Evolutionary conservation across 1,140 invertebrate species (phyloP), one percentile per base, ranked within the genome.

Genomic region (Metaphire vulgaris): DNA sequence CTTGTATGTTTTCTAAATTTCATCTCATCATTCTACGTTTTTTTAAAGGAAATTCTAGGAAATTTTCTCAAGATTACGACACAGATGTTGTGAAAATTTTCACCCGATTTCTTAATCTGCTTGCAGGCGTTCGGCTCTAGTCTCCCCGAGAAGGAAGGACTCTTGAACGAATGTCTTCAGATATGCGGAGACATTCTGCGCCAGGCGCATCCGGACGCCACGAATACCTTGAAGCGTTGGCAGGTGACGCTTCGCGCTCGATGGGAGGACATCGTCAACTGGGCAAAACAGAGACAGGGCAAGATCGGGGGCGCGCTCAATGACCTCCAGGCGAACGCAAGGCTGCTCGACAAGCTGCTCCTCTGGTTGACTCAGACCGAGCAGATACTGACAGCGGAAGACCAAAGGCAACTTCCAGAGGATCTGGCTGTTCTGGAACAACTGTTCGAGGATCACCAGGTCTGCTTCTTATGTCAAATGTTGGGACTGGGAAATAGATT

Each of bases 201-300:
- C 34, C 94, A 96, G 83, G 93, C 94, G 69, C 96, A 98, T 88
- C 95, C 95, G 0, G 96, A 98, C 86, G 94, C 93, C 30, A 91
- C 94, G 15, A 90, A 91, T 33, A 94, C 97, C n/a, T 95, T 99
- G 82, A 96, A 97, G 85, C 95, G 98, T 84, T 98, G 96, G 95
- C 93, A 98, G 69, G 95, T 94, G 0, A 96, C 98, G 73, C 96
- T 98, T 74, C 92, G 97, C 81, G 92, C 94, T n/a, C 88, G 96
- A 79, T 98, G 96, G 96, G 83, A 87, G 74, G 85, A 87, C 80
- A 82, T 86, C 69, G 6, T 56, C 41, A 56, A 56, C 41, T 56
- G 41, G 41, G 41, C 41, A 21, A 6, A 21, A 76, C 92, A 96
- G 86, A 89, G 94, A 56, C 91, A 93, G 77, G 89, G 91, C 79